Conservation (phyloP, 2,888 invertebrate genomes). For the Axea sp. region DNA sequence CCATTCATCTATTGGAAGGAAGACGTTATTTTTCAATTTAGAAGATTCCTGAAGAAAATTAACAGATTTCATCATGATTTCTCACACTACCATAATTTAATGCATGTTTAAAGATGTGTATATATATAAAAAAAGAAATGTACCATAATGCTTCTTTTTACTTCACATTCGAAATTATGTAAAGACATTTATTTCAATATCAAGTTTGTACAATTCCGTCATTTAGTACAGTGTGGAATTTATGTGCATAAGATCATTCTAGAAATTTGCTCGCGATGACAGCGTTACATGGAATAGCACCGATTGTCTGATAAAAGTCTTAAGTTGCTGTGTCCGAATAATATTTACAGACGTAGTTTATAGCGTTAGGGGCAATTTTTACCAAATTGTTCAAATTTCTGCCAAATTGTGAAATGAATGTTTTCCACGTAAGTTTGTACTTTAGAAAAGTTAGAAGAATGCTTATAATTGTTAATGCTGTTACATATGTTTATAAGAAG, state of each 20-base stretch:
- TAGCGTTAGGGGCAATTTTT: not conserved
- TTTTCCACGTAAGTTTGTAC: conserved; percentile 37
- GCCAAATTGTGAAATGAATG: conserved; percentile 8
- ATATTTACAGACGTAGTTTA: conserved; percentile 1
- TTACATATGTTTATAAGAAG: conserved; percentile 35
- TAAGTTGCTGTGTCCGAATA: conserved; percentile 28
- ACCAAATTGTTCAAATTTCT: too few species aligned
- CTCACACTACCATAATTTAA: not conserved
- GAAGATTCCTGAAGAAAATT: not conserved
- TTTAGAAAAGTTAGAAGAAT: conserved; percentile 28
- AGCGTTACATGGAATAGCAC: not conserved
- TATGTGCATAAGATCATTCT: not conserved
- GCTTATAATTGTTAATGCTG: conserved; percentile 39
- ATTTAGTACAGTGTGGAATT: not conserved
- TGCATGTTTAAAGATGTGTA: conserved; percentile 13
- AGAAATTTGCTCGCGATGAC: too few species aligned
- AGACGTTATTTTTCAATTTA: too few species aligned
- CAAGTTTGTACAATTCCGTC: not conserved
- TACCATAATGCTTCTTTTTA: not conserved
- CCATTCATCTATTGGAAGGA: not conserved
- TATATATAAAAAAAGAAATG: not conserved
- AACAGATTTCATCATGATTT: not conserved
- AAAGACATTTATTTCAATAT: not conserved
- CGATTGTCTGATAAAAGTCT: conserved; percentile 5
- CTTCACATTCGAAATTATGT: not conserved